Base-by-base conservation (phyloP, 2,797 vertebrate species). In the Centroberyx gerrardi region DNA sequence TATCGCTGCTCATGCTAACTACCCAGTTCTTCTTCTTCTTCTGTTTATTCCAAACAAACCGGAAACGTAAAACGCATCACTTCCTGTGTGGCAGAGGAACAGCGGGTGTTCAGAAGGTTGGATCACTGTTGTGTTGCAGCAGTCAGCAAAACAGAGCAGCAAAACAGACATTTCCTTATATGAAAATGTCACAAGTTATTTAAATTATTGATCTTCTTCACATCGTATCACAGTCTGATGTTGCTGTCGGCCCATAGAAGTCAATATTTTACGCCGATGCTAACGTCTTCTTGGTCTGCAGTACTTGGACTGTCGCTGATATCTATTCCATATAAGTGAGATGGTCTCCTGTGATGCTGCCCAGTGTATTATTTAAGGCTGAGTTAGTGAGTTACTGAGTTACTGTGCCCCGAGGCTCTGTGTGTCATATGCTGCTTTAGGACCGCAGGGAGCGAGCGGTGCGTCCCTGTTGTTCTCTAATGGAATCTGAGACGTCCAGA, bases 391-490 rank as follows among this genome's bases (percentile, higher is more conserved):
- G 22, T 22, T 1, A 22, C 22, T 22, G 22, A 22, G 74, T 76
- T 82, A 48, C 80, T 76, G 76, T 83, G 86, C 86, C 89, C 90
- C 73, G 66, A 49, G 89, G 88, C 88, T 74, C 28, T n/a, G 68
- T n/a, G 68, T 76, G 87, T 90, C 90, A 88, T 89, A 90, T 87
- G 87, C 83, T 82, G 86, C 80, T 91, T 74, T 64, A 82, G 80
- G 80, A 85, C 82, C 78, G 15, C 48, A 40, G 89, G 78, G 87
- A 60, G 55, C 0, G 33, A 31, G 60, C 62, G 83, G 64, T 18
- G 40, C 48, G 5, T 82, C 83, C 81, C 81, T n/a, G 84, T 76
- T 79, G 87, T 86, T 76, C 68, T 89, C 84, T 92, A 88, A 91
- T 91, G 87, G 89, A 90, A 81, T 48, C 62, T 65, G 52, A 73